Percentiles rank a stretch among this genome's conserved stretches.
Evolutionary conservation across 2,113 vertebrate species (phyloP).

Genomic region (Anas platyrhynchos): DNA sequence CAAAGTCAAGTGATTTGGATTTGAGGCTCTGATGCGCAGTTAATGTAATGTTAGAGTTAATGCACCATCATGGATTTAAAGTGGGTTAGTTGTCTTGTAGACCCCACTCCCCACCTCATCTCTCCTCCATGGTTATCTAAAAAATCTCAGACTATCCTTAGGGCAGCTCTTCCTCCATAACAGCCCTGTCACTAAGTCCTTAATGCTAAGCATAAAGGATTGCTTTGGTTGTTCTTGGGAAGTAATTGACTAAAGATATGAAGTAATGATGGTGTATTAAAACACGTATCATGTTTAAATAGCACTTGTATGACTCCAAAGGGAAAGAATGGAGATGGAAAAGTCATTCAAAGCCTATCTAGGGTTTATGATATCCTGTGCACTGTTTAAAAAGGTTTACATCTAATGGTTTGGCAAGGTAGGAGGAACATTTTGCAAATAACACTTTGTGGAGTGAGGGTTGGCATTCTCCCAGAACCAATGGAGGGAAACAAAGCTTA

Average conservation of each 20-base stretch:
- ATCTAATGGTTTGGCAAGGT: constrained; percentile 58
- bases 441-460: constrained; percentile 33
- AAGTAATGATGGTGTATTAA: constrained; percentile 22
- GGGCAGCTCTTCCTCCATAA: not conserved
- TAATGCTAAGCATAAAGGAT: not conserved
- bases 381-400: constrained; percentile 42
- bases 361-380: constrained; percentile 21
- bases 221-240: constrained; percentile 9
- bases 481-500: constrained; percentile 8
- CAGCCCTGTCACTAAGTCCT: not conserved
- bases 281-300: constrained; percentile 48
- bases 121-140: not conserved
- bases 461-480: constrained; percentile 51
- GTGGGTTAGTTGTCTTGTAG: not conserved
- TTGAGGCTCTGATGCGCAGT: not conserved
- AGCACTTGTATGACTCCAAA: constrained; percentile 41
- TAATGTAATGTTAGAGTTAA: not conserved
- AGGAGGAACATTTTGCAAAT: constrained; percentile 1
- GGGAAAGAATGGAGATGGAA: constrained; percentile 8
- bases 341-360: constrained; percentile 2
- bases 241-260: constrained; percentile 23
- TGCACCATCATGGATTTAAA: not conserved
- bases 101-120: not conserved
- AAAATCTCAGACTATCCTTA: not conserved
- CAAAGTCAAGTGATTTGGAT: not conserved